phyloP scores from a whole-genome alignment of 2,797 vertebrate species.

The Centropyge bicolor region DNA sequence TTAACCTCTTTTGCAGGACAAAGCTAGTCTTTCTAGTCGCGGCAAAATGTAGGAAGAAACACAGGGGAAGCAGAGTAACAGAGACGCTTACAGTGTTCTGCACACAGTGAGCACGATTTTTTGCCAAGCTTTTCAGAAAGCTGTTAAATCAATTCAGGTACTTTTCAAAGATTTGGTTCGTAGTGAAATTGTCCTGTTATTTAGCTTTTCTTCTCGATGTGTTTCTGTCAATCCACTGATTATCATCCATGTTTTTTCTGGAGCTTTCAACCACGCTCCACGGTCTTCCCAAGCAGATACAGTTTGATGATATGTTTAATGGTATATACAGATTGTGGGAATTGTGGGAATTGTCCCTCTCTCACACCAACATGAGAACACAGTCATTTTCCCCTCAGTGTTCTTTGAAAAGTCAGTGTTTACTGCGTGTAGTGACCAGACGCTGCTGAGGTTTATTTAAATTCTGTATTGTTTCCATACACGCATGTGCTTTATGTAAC shows the following conservation, averaged over 20 bases:
- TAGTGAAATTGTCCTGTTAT: background rate
- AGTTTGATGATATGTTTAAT: background rate
- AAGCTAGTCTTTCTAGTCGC: background rate
- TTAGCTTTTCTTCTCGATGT: too few relatives aligned
- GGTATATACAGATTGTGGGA: background rate
- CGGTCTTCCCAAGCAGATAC: too few relatives aligned
- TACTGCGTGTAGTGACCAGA: background rate
- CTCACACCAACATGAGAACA: too few relatives aligned
- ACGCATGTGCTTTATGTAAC: background rate
- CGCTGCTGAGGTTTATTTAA: background rate
- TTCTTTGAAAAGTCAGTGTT: background rate
- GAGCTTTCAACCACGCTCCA: background rate
- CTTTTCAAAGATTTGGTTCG: background rate
- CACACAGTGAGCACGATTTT: background rate
- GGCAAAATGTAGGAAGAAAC: background rate
- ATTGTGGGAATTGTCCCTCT: background rate
- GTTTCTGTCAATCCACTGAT: too few relatives aligned
- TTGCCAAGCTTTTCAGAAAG: background rate
- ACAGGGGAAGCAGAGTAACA: background rate
- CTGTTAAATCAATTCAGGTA: background rate
- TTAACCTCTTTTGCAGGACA: constrained; percentile 25
- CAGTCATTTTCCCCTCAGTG: background rate
- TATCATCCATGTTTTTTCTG: background rate
- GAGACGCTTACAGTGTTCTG: background rate
- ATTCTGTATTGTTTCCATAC: constrained; percentile 5